Evolutionary conservation across 2,113 vertebrate species (phyloP).

Genomic region (Psilopsiagon aymara): DNA sequence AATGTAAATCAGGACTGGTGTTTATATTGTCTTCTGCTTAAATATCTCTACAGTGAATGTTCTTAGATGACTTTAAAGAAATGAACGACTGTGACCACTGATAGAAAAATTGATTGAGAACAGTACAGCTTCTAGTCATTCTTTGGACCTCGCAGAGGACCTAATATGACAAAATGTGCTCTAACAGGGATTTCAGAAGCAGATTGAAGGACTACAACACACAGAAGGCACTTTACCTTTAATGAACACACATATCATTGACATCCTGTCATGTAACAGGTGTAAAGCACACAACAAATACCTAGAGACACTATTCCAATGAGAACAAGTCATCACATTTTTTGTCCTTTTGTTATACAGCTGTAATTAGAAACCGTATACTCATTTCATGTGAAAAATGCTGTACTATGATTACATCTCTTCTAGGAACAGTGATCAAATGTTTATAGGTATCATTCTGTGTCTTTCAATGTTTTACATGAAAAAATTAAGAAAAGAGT

Average conservation of each 20-base stretch:
- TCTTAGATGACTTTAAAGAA: background rate
- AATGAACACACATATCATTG: slow-evolving; percentile 24
- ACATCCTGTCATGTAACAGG: slow-evolving; percentile 36
- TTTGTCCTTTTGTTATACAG: slow-evolving; percentile 15
- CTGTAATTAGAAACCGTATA: slow-evolving; percentile 5
- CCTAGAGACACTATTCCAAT: slow-evolving; percentile 5
- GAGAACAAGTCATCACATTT: background rate
- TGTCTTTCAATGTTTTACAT: background rate
- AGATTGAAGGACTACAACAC: background rate
- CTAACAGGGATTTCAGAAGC: background rate
- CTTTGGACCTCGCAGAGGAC: background rate
- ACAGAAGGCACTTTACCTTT: slow-evolving; percentile 21
- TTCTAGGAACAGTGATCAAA: background rate
- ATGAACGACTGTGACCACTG: background rate
- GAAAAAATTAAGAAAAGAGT: background rate
- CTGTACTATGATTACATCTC: background rate
- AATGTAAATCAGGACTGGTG: background rate
- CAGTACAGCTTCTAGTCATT: background rate
- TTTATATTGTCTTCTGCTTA: background rate
- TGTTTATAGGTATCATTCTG: background rate
- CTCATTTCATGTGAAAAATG: background rate
- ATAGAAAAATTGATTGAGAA: background rate
- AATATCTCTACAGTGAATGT: background rate
- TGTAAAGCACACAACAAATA: slow-evolving; percentile 10
- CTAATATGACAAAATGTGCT: background rate